A percentile compares a stretch with the other conserved stretches of the same genome.
Evolutionary conservation across 2,797 vertebrate genomes (phyloP).

Genomic region (Rhabdomys pumilio): DNA sequence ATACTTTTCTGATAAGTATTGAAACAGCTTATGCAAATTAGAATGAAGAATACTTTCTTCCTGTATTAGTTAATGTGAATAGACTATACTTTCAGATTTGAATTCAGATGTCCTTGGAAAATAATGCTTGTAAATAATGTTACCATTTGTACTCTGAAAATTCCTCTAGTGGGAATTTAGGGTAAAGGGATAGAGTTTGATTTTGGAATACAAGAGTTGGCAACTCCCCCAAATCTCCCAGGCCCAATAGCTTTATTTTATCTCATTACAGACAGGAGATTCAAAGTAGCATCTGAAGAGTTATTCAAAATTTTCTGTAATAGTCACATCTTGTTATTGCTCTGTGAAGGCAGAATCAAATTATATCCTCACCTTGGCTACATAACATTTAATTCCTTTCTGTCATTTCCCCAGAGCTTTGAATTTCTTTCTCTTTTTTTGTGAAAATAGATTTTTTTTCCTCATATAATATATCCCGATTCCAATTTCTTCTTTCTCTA

Average conservation of each 20-base stretch:
- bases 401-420: neutral
- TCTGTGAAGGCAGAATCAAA: neutral
- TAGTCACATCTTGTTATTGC: neutral
- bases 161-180: neutral
- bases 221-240: neutral
- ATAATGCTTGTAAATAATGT: constrained; percentile 2
- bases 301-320: neutral
- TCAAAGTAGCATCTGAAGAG: neutral
- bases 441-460: neutral
- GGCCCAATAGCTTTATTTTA: constrained; percentile 2
- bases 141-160: neutral
- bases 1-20: neutral
- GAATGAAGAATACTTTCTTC: neutral
- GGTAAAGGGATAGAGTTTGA: neutral
- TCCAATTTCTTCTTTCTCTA: neutral
- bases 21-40: neutral
- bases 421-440: neutral
- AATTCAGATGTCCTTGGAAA: neutral
- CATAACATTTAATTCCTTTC: neutral
- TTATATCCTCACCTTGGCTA: neutral
- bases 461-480: neutral
- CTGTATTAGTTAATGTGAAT: neutral
- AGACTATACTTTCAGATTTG: constrained; percentile 38
- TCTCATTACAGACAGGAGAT: neutral
- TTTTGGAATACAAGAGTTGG: neutral